Conservation (phyloP, 2,113 vertebrate species). For the Xiphophorus hellerii region DNA sequence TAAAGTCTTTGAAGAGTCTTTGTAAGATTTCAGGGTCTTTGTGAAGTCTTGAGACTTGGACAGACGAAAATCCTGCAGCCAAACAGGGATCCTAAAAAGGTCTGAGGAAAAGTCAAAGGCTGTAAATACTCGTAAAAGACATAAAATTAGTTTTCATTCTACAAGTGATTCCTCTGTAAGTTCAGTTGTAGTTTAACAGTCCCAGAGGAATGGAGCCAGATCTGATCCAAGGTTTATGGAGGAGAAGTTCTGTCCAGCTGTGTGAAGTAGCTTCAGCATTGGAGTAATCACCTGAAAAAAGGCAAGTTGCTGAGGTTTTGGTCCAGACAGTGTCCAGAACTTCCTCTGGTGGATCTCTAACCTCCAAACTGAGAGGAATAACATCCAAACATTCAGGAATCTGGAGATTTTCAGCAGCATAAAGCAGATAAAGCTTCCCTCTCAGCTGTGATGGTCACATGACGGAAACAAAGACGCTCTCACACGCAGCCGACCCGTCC, state of each 20-base stretch:
- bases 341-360: neutral
- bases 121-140: neutral
- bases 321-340: neutral
- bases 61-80: neutral
- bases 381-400: neutral
- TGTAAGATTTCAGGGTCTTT: neutral
- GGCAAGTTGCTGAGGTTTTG: neutral
- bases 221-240: neutral
- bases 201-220: neutral
- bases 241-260: neutral
- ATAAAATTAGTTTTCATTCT: neutral
- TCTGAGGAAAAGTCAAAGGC: neutral
- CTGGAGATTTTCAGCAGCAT: neutral
- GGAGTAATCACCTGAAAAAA: neutral
- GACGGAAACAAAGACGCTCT: constrained; percentile 43
- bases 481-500: constrained; percentile 23
- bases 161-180: neutral
- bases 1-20: neutral
- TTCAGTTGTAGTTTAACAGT: neutral
- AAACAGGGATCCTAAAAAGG: neutral
- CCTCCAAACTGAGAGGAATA: neutral
- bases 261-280: neutral
- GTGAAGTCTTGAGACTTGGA: neutral
- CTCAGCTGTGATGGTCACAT: constrained; percentile 25
- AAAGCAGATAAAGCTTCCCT: neutral